Base-by-base conservation (phyloP, 2,888 invertebrate species). In the Cheilosia vernalis region DNA sequence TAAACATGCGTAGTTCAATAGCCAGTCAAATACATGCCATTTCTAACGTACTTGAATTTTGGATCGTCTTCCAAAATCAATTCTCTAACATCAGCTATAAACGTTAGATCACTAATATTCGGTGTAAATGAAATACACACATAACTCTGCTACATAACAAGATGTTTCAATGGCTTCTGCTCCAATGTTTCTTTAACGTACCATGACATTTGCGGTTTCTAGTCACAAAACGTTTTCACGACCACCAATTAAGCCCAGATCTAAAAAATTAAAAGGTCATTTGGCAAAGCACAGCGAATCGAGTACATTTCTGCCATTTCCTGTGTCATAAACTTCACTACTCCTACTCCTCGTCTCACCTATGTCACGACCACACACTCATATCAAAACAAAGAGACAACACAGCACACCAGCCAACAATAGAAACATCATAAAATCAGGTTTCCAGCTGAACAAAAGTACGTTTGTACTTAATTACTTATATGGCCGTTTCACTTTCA, bases 181-280 rank as follows among this genome's bases (percentile, higher is more conserved):
- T 13, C 13, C 13, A 13, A 13, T 1, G 4, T 13, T 37, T 10
- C 10, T 13, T 13, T 0, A 37, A 3, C 13, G 37, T 4, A 10
- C 37, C 13, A 3, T 3, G 37, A 37, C 13, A 37, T 13, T 37
- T 37, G 37, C 37, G 37, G 37, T 13, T 13, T 37, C 10, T 13
- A 37, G 13, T 37, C 37, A 37, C 37, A 13, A 37, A 10, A 2
- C 2, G n/a, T 17, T 44, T n/a, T 44, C n/a, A 44, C 1, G n/a
- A n/a, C 17, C 44, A 44, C 17, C 49, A 13, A 21, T 49, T 19
- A 9, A 49, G 21, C 10, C 5, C 27, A 47, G 13, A 9, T 37
- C 51, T 33, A 47, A 30, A 30, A 19, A 1, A 7, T 19, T 47
- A 6, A 58, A 70, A 70, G 70, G 70, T 70, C 60, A 70, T 60